Percentiles rank a stretch among this genome's conserved stretches.
Conservation (phyloP, 2,797 vertebrate species). For the Lacerta viridis region DNA sequence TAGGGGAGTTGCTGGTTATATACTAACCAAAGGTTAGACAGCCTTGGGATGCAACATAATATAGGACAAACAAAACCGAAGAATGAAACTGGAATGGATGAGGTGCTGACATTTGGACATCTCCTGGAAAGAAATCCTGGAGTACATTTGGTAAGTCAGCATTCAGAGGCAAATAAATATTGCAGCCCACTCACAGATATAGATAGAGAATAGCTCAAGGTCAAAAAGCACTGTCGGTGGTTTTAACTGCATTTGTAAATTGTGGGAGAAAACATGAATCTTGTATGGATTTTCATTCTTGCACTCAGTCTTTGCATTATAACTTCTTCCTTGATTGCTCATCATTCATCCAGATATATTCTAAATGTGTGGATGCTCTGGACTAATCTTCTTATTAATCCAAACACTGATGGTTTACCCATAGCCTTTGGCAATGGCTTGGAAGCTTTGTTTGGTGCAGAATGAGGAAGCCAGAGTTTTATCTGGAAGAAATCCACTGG, state of each 20-base stretch:
- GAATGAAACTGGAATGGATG: not conserved
- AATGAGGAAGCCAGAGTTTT: not conserved
- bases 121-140: conserved; percentile 16
- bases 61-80: not conserved
- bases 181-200: conserved; percentile 11
- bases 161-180: conserved; percentile 2
- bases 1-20: not conserved
- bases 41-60: accelerated
- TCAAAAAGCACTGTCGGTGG: conserved; percentile 29
- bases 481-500: not conserved
- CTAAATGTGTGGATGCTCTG: not conserved
- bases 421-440: not conserved
- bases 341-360: conserved; percentile 35
- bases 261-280: conserved; percentile 52
- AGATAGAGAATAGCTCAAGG: conserved; percentile 3
- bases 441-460: not conserved
- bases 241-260: conserved; percentile 53
- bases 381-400: not conserved
- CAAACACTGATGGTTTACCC: not conserved
- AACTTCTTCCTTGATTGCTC: conserved; percentile 31
- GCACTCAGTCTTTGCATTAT: conserved; percentile 41
- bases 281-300: conserved; percentile 9
- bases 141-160: not conserved
- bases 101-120: conserved; percentile 27
- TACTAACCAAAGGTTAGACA: not conserved